Evolutionary conservation across 2,888 invertebrate genomes (phyloP), one percentile per base, ranked within the genome.

Genomic region (Eremobia ochroleuca): DNA sequence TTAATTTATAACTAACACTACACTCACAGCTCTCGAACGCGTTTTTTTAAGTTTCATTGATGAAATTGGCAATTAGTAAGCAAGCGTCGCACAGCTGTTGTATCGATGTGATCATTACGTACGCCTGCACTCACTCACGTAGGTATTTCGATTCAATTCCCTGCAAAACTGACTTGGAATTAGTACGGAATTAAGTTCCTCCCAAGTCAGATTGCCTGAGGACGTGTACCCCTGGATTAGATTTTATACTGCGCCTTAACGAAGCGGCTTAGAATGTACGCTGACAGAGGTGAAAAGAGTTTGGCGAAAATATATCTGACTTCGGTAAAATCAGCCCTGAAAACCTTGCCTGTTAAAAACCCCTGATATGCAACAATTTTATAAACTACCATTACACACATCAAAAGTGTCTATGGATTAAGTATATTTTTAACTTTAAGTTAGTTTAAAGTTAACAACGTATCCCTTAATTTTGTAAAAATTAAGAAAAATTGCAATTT

Each of bases 181-280:
- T 94, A 93, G 91, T 90, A 82, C 69, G 89, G 91, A 91, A 94
- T 94, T 93, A 93, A 93, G 93, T 93, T 94, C 85, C 90, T 89
- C 88, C 89, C 90, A 84, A 91, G 90, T 91, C 88, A 90, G 91
- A 93, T 94, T 94, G 93, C 92, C 90, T 90, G 82, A 87, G 89
- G 90, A 90, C 90, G 91, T 91, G 91, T 90, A 84, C 74, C 82
- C 77, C 81, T 87, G 90, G 92, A 94, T 94, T 94, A 92, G 91
- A 92, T 92, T 93, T 92, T 92, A 92, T 91, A 91, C 93, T 89
- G 86, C 89, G 89, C 91, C 92, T 92, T 93, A 92, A 90, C 87
- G 89, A 91, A 88, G 73, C 59, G 70, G 43, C 40, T 4, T 70
- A 87, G 72, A 73, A 15, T 70, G 40, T 68, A 70, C 80, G 81